Evolutionary conservation across 2,113 vertebrate species (phyloP).

Genomic region (Phycodurus eques): DNA sequence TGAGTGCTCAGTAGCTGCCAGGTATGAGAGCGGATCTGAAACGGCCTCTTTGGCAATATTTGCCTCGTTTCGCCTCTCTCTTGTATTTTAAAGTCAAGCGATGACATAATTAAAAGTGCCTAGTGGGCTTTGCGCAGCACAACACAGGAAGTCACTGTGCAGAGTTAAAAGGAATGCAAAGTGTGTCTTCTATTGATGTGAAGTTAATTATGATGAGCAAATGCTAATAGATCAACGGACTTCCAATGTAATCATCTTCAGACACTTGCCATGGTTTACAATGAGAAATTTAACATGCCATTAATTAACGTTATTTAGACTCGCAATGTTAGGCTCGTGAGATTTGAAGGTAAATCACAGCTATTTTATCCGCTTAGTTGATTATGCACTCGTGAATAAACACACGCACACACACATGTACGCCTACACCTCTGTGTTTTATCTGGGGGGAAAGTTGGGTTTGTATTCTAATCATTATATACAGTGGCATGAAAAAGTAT

Average conservation of each 20-base stretch:
- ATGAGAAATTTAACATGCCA: not conserved
- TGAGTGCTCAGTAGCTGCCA: slow-evolving; percentile 16
- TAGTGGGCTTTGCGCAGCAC: not conserved
- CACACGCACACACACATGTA: not conserved
- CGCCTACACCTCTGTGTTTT: not conserved
- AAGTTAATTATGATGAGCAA: not conserved
- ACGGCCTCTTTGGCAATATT: slow-evolving; percentile 9
- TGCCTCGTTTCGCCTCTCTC: not conserved
- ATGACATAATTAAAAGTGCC: slow-evolving; percentile 9
- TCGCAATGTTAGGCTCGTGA: not conserved
- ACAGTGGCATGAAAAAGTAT: too few relatives aligned
- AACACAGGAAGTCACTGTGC: not conserved
- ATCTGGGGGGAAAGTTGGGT: not conserved
- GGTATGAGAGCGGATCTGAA: slow-evolving; percentile 11
- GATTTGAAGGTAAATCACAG: not conserved
- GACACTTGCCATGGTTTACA: not conserved
- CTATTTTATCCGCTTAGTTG: not conserved
- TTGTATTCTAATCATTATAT: not conserved
- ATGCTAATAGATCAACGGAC: not conserved
- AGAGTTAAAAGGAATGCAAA: not conserved
- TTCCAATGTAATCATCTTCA: not conserved
- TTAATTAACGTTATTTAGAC: not conserved
- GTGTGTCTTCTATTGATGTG: not conserved
- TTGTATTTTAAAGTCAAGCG: not conserved
- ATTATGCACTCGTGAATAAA: not conserved